Evolutionary conservation across 1,140 invertebrate genomes (phyloP).

Genomic region (Danaus melanippus): DNA sequence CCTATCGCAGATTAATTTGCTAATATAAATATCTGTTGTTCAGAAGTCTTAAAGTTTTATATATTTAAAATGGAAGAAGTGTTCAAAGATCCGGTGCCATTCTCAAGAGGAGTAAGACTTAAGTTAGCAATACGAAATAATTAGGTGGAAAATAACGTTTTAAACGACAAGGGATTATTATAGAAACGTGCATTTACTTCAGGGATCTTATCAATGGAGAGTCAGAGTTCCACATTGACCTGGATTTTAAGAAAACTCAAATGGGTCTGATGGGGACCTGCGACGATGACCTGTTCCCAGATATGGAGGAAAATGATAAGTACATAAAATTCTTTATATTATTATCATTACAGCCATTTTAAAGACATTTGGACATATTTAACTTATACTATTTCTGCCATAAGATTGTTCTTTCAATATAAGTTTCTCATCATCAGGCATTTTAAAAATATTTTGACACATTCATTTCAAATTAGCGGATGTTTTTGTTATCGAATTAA

Average conservation of each 20-base stretch:
- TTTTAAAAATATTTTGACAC: too few relatives aligned
- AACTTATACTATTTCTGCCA: too few relatives aligned
- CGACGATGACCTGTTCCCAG: constrained; percentile 33
- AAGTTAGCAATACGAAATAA: constrained; percentile 27
- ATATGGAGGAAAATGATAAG: constrained; percentile 38
- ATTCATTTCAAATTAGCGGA: too few relatives aligned
- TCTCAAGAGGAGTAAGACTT: constrained; percentile 46
- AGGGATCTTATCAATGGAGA: constrained; percentile 39
- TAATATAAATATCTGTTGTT: too few relatives aligned
- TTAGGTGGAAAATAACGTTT: not conserved
- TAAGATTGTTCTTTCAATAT: too few relatives aligned
- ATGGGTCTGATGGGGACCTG: constrained; percentile 19
- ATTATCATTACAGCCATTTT: too few relatives aligned
- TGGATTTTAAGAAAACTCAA: constrained; percentile 40
- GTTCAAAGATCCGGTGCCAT: constrained; percentile 35
- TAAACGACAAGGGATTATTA: not conserved
- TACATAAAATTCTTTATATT: constrained; percentile 8
- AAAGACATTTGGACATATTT: too few relatives aligned
- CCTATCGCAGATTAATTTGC: too few relatives aligned
- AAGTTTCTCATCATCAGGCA: too few relatives aligned
- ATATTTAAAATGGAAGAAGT: constrained; percentile 31
- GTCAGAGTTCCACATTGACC: constrained; percentile 43
- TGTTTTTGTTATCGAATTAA: too few relatives aligned
- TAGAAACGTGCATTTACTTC: constrained; percentile 15
- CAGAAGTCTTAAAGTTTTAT: not conserved